phyloP scores from a whole-genome alignment of 2,888 invertebrate genomes.

The Caenorhabditis sulstoni region DNA sequence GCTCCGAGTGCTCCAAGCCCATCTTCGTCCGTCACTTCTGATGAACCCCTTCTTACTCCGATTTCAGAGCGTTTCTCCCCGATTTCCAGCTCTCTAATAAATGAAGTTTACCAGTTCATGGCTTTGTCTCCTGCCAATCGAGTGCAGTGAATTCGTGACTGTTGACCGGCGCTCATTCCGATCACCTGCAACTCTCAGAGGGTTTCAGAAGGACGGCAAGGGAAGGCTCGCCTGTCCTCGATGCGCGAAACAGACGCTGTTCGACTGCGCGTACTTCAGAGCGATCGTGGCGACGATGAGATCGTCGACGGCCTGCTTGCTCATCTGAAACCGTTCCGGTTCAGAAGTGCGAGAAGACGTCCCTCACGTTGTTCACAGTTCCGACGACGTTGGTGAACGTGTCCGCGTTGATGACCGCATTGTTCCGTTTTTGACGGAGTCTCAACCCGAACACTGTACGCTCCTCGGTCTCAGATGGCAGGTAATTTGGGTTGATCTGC shows the following conservation, averaged over 20 bases:
- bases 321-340: slow-evolving; percentile 83
- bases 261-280: slow-evolving; percentile 97
- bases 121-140: slow-evolving; percentile 97
- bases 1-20: slow-evolving; percentile 62
- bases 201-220: not conserved
- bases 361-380: slow-evolving; percentile 84
- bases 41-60: slow-evolving; percentile 22
- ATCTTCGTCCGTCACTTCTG: slow-evolving; percentile 60
- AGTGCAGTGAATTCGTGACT: slow-evolving; percentile 98
- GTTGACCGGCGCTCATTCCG: slow-evolving; percentile 99
- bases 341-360: not conserved
- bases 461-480: slow-evolving; percentile 89
- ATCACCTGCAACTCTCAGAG: slow-evolving; percentile 47
- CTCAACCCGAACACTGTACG: slow-evolving; percentile 90
- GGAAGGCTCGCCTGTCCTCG: slow-evolving; percentile 85
- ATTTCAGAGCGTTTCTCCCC: not conserved
- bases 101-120: slow-evolving; percentile 88
- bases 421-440: slow-evolving; percentile 89
- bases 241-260: slow-evolving; percentile 96
- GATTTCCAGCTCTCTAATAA: slow-evolving; percentile 33
- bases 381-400: slow-evolving; percentile 89
- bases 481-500: slow-evolving; percentile 91
- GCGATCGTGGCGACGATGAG: slow-evolving; percentile 96
- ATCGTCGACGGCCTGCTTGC: slow-evolving; percentile 89
- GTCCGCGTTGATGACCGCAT: slow-evolving; percentile 88